Evolutionary conservation across 2,113 vertebrate genomes (phyloP), one percentile per base, ranked within the genome.

Genomic region (Climacteris rufus): DNA sequence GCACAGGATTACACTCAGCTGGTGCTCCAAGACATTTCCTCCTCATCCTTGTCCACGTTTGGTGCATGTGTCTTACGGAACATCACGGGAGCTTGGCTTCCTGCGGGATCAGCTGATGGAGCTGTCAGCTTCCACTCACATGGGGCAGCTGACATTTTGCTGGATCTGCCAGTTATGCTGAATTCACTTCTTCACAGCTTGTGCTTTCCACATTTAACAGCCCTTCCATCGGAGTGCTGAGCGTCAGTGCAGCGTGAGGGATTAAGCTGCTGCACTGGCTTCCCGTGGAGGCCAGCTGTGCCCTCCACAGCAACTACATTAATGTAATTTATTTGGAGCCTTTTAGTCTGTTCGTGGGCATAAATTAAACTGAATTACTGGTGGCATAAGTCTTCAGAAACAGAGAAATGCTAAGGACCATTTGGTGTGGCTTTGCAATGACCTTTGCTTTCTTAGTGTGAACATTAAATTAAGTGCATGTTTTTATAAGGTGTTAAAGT

Each of bases 151-250:
- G 87, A 83, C 71, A 63, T 87, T 93, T 87, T 15, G 3, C 87
- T 93, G 82, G 82, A 66, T 83, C 85, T 74, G 81, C 61, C 65
- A 54, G 50, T 28, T 76, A 18, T 18, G 75, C 64, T 92, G 85
- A 90, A 63, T 88, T 78, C 79, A 28, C 49, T 88, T 77, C 89
- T 59, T 44, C 90, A 33, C 88, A 89, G 90, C 87, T 93, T 84
- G 87, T 81, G 77, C 44, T 84, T 96, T 88, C 94, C 88, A 57
- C 45, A 71, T 94, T 88, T 92, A 90, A 70, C 35, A 40, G 31
- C 24, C 3, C 86, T 90, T 87, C 23, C 76, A 71, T 71, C 79
- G 68, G 79, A 86, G 84, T n/a, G n/a, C n/a, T n/a, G n/a, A 76
- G 78, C 53, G 47, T 35, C 39, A 30, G 60, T 44, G 74, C 65